Conservation (phyloP, 2,888 invertebrate species). For the Zaprionus obscuricornis region DNA sequence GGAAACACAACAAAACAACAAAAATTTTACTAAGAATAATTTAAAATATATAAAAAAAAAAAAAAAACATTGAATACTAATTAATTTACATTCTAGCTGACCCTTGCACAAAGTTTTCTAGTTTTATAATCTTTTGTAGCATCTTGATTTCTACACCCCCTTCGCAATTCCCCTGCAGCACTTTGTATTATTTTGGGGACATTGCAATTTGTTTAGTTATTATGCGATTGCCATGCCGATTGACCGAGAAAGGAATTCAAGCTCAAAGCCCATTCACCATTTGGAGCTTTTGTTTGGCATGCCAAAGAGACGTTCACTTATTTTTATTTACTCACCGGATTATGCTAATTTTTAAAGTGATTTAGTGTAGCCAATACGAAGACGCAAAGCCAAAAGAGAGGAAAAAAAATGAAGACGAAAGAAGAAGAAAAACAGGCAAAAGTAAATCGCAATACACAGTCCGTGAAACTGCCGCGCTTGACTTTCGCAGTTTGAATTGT, state of each 20-base stretch:
- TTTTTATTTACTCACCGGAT: conserved; percentile 77
- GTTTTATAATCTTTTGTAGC: too few relatives aligned
- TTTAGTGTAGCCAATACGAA: conserved; percentile 70
- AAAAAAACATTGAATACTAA: background rate
- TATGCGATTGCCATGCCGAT: conserved; percentile 33
- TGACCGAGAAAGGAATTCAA: conserved; percentile 39
- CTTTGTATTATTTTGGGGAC: background rate
- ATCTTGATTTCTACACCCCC: too few relatives aligned
- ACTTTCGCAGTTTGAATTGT: conserved; percentile 25
- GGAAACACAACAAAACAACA: background rate
- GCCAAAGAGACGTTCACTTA: conserved; percentile 58
- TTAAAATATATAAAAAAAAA: too few relatives aligned
- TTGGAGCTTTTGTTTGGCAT: too few relatives aligned
- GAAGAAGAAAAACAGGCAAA: conserved; percentile 11
- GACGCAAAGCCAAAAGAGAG: conserved; percentile 30
- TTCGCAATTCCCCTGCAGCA: background rate
- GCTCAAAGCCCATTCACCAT: conserved; percentile 41
- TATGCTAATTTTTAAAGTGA: conserved; percentile 79
- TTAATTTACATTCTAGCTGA: background rate
- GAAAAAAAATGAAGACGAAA: conserved; percentile 18
- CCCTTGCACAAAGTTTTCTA: background rate
- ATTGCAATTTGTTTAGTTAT: conserved; percentile 38
- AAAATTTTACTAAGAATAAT: too few relatives aligned
- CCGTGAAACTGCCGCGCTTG: conserved; percentile 19
- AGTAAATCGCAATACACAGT: conserved; percentile 24